Evolutionary conservation across 2,888 invertebrate species (phyloP).

Genomic region (Trachelus iudaicus): DNA sequence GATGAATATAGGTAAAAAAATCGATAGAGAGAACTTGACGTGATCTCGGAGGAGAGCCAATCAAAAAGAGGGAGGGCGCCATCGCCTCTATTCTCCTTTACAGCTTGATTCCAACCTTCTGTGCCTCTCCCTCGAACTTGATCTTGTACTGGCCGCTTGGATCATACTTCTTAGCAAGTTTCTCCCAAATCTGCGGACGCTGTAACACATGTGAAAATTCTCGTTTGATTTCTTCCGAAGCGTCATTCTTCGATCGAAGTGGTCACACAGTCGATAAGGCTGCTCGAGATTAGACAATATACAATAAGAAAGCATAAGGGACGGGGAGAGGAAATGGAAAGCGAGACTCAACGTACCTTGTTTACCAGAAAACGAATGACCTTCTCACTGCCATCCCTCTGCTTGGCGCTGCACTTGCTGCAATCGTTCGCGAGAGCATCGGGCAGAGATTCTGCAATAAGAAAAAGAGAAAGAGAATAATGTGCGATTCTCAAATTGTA

Average conservation of each 20-base stretch:
- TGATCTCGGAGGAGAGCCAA: slow-evolving; percentile 19
- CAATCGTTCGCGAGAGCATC: slow-evolving; percentile 79
- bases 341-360: slow-evolving; percentile 50
- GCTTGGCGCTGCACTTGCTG: slow-evolving; percentile 75
- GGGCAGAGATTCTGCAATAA: slow-evolving; percentile 72
- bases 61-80: slow-evolving; percentile 16
- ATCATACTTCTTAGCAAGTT: slow-evolving; percentile 77
- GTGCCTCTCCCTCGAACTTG: slow-evolving; percentile 72
- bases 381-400: slow-evolving; percentile 73
- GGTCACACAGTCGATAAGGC: no score
- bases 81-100: slow-evolving; percentile 24
- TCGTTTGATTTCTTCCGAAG: not conserved
- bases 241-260: no score
- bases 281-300: not conserved
- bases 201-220: slow-evolving; percentile 22
- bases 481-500: not conserved
- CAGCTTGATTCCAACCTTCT: slow-evolving; percentile 50
- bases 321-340: not conserved
- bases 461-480: not conserved
- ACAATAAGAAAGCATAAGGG: not conserved
- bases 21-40: slow-evolving; percentile 24
- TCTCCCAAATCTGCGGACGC: slow-evolving; percentile 71
- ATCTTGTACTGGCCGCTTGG: slow-evolving; percentile 74
- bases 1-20: not conserved
- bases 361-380: slow-evolving; percentile 74